Base-by-base conservation (phyloP, 1,140 invertebrate genomes). In the Cataglyphis hispanica region DNA sequence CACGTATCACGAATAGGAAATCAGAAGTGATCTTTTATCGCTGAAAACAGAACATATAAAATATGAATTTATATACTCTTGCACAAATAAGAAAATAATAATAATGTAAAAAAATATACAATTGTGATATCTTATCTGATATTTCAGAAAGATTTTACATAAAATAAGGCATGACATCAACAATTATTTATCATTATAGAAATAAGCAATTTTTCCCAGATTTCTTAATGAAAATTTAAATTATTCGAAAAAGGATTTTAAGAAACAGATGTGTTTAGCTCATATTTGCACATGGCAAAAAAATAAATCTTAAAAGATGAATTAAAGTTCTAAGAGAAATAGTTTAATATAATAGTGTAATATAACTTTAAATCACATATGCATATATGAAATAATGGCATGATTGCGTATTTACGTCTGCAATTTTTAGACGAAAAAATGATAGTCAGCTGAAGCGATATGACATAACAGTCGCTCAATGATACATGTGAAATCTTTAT, bases 31-130 rank as follows among this genome's bases (percentile, higher is more conserved):
- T 66, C 7, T 19, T 72, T 10, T 74, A 27, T 84, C 53, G 31
- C 85, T 85, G 67, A 61, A 89, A 89, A 13, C 13, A 75, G 5
- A n/a, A 67, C 25, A 37, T 1, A 31, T 60, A 11, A 46, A 40
- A 27, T 7, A n/a, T 70, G 13, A 56, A 19, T 56, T 19, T 2
- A 2, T 2, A 64, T 31, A 50, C 8, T 50, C 5, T 50, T 13
- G 25, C 5, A 19, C 11, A 11, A 0, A 34, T 37, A 13, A 50
- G 7, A 40, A 40, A 34, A 13, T 31, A 22, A 31, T 31, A 31
- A 66, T 37, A 16, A 37, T 64, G n/a, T 67, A 43, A 78, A n/a
- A 66, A 7, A 16, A 75, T 75, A 75, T 1, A 58, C 3, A 58
- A n/a, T 75, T 60, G 25, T 22, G 5, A 43, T 10, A 58, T 34